Base-by-base conservation (phyloP, 2,888 invertebrate genomes). In the Drosophila sordidula region DNA sequence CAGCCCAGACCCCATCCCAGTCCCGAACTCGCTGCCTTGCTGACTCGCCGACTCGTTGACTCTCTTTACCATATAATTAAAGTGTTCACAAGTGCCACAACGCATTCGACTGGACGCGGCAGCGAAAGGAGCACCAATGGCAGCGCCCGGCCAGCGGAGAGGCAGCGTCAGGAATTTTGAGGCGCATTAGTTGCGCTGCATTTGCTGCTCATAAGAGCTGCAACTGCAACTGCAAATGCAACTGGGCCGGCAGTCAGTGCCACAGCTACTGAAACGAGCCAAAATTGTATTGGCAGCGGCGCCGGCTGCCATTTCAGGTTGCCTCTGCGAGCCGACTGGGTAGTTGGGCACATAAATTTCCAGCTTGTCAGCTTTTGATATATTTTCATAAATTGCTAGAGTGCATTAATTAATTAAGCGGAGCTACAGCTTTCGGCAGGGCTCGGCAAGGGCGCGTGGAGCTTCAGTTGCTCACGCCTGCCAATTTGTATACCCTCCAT, bases 321-420 rank as follows among this genome's bases (percentile, higher is more conserved):
- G 58, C 41, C 56, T 67, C 65, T 46, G 44, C 58, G 14, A 42
- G 41, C 52, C 63, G 70, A 73, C 63, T 66, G 77, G 55, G 51
- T 52, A 75, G 87, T 67, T 80, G 87, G 75, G 47, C 90, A 83
- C 91, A 91, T 91, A 91, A 92, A 91, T 92, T 91, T 91, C 90
- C 92, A 92, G 91, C 91, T 90, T 91, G 91, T 91, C 91, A 90
- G 92, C 91, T 91, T 90, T 91, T 92, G 91, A 91, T 91, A 91
- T 84, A 84, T 89, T 88, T 91, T 91, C 91, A 91, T 91, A 91
- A 91, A 92, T 91, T 91, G 91, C 91, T 87, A 90, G 90, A 91
- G 90, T 91, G 91, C 91, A 91, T 91, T 84, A 92, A 91, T 91
- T 91, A 91, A 91, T 91, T 92, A 92, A 90, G 83, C 78, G 59